These are phyloP conservation scores for Smittia aterrima DNA, from an alignment of 2,888 invertebrate species.

Conservation along the genomic window DNA sequence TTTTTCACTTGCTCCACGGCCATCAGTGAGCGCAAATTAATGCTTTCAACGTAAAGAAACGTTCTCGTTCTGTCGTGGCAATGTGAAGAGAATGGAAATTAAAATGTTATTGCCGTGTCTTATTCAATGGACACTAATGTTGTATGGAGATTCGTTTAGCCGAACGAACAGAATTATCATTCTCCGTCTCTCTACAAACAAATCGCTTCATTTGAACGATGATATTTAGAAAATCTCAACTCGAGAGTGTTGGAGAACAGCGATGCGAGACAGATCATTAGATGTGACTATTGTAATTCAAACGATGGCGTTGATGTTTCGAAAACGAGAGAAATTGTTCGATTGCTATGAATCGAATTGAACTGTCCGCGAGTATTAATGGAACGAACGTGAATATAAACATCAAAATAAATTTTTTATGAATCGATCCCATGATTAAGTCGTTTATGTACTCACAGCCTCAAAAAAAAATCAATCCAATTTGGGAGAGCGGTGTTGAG, in stretches of 20 bases:
- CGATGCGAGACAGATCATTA: conserved; percentile 31
- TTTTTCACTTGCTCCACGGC: background rate
- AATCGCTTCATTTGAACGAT: conserved; percentile 17
- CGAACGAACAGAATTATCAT: background rate
- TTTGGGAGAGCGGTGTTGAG: conserved; percentile 11
- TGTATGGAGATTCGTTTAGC: background rate
- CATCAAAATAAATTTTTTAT: conserved; percentile 2
- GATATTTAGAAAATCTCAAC: background rate
- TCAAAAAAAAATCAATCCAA: background rate
- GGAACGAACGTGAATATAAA: background rate
- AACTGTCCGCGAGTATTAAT: conserved; percentile 23
- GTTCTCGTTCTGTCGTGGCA: background rate
- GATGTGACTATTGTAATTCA: conserved; percentile 9
- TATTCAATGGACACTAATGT: conserved; percentile 35
- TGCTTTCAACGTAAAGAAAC: background rate
- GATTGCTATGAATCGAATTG: conserved; percentile 24
- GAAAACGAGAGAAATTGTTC: background rate
- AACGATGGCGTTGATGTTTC: background rate
- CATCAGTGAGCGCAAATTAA: conserved; percentile 12
- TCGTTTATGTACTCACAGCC: conserved; percentile 10
- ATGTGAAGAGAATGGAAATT: background rate
- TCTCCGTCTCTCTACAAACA: background rate
- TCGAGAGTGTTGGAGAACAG: background rate
- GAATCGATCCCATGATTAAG: conserved; percentile 37
- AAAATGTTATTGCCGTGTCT: conserved; percentile 34